Evolutionary conservation across 2,113 vertebrate genomes (phyloP).

Genomic region (Albula glossodonta): DNA sequence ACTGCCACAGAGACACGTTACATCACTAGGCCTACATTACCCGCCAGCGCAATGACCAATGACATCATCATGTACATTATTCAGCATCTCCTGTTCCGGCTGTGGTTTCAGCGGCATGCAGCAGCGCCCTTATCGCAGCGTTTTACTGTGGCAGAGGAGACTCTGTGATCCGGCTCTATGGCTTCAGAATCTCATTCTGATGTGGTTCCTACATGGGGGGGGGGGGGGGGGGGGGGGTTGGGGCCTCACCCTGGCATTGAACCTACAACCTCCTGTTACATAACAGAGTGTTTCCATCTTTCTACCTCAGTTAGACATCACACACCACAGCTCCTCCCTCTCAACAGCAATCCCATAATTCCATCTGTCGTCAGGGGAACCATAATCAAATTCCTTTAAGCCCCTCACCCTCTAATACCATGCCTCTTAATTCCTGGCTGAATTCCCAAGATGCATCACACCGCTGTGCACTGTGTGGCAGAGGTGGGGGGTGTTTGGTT

Average conservation of each 20-base stretch:
- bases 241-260: background rate
- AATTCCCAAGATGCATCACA: background rate
- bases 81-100: too few species aligned
- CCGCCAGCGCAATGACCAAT: too few species aligned
- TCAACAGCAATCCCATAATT: background rate
- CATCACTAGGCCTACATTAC: too few species aligned
- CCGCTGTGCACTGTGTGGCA: background rate
- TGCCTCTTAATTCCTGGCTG: background rate
- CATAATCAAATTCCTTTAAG: background rate
- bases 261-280: conserved; percentile 2
- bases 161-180: too few species aligned
- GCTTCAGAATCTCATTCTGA: too few species aligned
- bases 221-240: too few species aligned
- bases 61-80: too few species aligned
- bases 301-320: background rate
- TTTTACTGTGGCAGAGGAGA: too few species aligned
- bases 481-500: too few species aligned
- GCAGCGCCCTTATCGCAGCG: too few species aligned
- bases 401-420: background rate
- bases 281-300: conserved; percentile 19
- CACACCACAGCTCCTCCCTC: background rate
- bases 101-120: too few species aligned
- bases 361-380: background rate
- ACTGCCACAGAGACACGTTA: too few species aligned
- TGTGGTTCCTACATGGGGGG: background rate